A percentile compares a stretch with the other conserved stretches of the same genome.
Conservation (phyloP, 2,797 vertebrate genomes). For the Sternarchorhynchus goeldii region DNA sequence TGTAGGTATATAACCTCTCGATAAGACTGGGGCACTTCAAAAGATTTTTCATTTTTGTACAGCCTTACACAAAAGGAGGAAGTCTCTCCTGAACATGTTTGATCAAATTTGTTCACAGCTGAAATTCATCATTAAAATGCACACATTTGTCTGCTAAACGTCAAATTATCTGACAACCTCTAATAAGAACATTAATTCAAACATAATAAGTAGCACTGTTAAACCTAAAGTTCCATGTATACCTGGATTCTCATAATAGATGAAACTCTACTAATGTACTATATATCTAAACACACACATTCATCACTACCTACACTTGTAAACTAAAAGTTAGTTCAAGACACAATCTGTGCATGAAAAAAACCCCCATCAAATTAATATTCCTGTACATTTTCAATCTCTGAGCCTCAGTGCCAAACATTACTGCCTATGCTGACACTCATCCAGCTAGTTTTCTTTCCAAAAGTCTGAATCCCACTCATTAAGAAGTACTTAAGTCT, state of each 20-base stretch:
- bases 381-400: neutral
- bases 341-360: neutral
- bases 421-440: neutral
- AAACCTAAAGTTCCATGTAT: neutral
- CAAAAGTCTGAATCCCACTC: neutral
- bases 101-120: neutral
- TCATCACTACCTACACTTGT: neutral
- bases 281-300: too few relatives aligned
- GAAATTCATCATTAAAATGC: neutral
- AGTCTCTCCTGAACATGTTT: neutral
- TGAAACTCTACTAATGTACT: too few relatives aligned
- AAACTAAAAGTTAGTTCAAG: neutral
- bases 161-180: neutral
- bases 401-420: neutral
- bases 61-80: neutral
- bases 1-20: conserved; percentile 90
- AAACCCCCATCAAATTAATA: conserved; percentile 5
- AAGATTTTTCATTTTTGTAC: conserved; percentile 32
- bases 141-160: neutral
- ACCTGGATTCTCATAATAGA: neutral
- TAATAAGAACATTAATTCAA: neutral
- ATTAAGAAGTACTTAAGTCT: neutral
- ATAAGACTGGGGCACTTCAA: conserved; percentile 83
- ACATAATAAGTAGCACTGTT: neutral
- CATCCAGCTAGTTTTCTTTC: neutral